phyloP scores from a whole-genome alignment of 2,888 invertebrate species.

The Ditula angustiorana region DNA sequence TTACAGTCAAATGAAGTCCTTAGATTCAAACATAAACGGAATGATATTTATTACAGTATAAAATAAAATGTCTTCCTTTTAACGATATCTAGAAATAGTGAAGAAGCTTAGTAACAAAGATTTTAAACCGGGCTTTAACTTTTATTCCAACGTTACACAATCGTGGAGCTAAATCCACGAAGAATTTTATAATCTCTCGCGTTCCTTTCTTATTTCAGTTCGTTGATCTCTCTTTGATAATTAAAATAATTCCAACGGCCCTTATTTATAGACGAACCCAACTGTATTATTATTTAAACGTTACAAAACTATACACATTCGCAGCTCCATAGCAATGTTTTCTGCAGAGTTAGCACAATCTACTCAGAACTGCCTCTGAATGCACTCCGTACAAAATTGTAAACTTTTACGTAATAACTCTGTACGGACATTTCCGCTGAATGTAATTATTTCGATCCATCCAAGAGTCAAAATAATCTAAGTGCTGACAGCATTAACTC shows the following conservation, averaged over 20 bases:
- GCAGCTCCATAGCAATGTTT: too few relatives aligned
- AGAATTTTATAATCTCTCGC: conserved; percentile 41
- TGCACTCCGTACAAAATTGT: too few relatives aligned
- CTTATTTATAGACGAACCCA: not conserved
- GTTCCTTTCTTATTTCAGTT: conserved; percentile 45
- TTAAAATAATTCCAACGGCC: conserved; percentile 35
- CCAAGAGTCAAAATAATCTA: not conserved
- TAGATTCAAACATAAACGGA: not conserved
- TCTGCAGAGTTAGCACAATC: too few relatives aligned
- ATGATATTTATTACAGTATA: not conserved
- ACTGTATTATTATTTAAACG: not conserved
- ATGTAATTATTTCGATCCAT: not conserved
- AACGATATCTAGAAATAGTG: conserved; percentile 4
- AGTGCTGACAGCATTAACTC: not conserved
- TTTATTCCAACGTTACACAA: conserved; percentile 20
- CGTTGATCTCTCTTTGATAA: conserved; percentile 46
- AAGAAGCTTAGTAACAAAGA: conserved; percentile 16
- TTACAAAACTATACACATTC: too few relatives aligned
- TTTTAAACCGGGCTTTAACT: conserved; percentile 18
- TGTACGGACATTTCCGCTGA: too few relatives aligned
- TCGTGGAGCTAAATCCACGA: conserved; percentile 2
- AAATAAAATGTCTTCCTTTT: conserved; percentile 5
- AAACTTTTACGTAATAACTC: too few relatives aligned
- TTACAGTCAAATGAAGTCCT: not conserved
- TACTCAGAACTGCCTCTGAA: too few relatives aligned